A percentile compares a stretch with the other conserved stretches of the same genome.
phyloP scores from a whole-genome alignment of 2,888 invertebrate species.

The Alloplasta piceator region DNA sequence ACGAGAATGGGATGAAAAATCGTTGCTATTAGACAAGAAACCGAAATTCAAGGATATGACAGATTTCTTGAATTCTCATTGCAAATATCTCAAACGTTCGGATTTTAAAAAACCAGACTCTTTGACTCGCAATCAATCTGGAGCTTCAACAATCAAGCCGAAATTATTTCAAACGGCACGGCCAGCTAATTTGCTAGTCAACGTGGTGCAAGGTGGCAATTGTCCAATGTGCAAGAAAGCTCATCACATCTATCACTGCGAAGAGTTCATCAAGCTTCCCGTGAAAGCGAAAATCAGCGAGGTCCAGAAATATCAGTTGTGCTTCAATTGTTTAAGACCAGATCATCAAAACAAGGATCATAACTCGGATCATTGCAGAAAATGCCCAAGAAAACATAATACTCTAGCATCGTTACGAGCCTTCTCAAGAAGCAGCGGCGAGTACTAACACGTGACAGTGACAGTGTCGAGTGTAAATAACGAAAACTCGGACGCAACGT shows the following conservation, averaged over 20 bases:
- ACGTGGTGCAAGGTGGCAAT: constrained; percentile 16
- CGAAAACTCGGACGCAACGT: background rate
- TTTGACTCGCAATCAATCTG: too few relatives aligned
- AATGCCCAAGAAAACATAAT: constrained; percentile 38
- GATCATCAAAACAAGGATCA: constrained; percentile 32
- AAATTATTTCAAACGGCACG: constrained; percentile 8
- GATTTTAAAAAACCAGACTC: too few relatives aligned
- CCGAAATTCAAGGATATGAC: constrained; percentile 20
- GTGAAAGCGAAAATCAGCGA: constrained; percentile 24
- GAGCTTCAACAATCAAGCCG: too few relatives aligned
- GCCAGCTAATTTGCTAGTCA: constrained; percentile 2
- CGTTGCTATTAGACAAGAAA: background rate
- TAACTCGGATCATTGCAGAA: constrained; percentile 21
- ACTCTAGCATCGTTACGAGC: constrained; percentile 11
- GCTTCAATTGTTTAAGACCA: constrained; percentile 29
- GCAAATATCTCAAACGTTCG: constrained; percentile 34
- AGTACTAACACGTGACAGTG: background rate
- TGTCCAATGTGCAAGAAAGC: constrained; percentile 11
- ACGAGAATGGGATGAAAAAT: constrained; percentile 23
- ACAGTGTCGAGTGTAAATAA: background rate
- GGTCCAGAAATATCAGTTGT: constrained; percentile 17
- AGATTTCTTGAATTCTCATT: constrained; percentile 34
- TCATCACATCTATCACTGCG: constrained; percentile 35
- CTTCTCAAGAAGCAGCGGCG: background rate
- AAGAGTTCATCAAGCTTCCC: constrained; percentile 14